These are phyloP conservation scores for Dolichotis patagonum DNA, from an alignment of 2,113 vertebrate species.

Conservation along the genomic window DNA sequence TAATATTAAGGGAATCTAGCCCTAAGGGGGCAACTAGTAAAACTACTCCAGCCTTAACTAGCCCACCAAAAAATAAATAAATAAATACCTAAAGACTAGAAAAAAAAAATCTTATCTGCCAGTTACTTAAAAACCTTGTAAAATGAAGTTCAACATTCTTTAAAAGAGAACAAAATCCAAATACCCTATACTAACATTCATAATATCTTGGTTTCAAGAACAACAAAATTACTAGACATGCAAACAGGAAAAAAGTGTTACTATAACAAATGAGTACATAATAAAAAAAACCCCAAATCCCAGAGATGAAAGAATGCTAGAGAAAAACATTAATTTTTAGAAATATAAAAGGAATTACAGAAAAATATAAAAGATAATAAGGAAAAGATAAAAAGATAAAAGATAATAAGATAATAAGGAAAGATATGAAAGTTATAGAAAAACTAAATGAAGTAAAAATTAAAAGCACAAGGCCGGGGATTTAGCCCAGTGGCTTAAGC, in stretches of 20 bases:
- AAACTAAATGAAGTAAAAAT: not conserved
- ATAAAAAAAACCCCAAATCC: not conserved
- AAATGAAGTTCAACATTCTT: constrained; percentile 17
- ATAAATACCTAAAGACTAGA: not conserved
- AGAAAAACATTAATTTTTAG: not conserved
- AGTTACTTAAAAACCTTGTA: not conserved
- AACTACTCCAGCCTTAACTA: not conserved
- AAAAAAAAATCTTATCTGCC: not conserved
- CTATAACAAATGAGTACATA: not conserved
- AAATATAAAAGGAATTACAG: not conserved
- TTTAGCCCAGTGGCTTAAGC: too few relatives aligned
- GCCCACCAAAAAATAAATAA: not conserved
- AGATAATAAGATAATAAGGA: not conserved
- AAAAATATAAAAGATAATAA: not conserved
- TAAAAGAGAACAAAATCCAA: not conserved
- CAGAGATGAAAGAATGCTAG: not conserved
- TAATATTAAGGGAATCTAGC: not conserved
- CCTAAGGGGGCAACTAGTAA: not conserved
- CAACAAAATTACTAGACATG: not conserved
- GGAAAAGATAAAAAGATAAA: too few relatives aligned
- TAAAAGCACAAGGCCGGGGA: not conserved
- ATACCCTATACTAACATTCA: not conserved
- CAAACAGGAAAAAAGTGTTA: not conserved
- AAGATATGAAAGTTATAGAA: not conserved
- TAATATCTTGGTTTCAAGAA: not conserved